phyloP scores from a whole-genome alignment of 1,140 invertebrate species.

The Diachasmimorpha longicaudata region DNA sequence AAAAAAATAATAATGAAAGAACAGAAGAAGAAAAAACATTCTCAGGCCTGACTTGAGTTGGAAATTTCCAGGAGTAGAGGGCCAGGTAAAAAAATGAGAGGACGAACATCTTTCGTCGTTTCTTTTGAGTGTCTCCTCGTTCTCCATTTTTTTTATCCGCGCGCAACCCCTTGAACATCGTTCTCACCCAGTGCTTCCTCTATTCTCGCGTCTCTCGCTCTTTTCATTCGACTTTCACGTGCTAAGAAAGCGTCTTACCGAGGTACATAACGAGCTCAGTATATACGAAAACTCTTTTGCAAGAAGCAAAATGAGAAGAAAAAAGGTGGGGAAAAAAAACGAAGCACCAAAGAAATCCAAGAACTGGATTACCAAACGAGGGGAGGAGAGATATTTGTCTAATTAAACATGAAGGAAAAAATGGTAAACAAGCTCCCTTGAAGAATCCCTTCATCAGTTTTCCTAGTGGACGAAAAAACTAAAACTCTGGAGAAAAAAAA shows the following conservation, averaged over 20 bases:
- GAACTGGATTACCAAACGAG: not conserved
- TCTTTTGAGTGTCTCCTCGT: conserved; percentile 1
- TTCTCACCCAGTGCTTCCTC: conserved; percentile 8
- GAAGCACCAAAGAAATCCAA: not conserved
- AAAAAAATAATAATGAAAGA: not conserved
- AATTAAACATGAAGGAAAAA: not conserved
- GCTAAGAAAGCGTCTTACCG: not conserved
- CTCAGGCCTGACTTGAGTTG: not conserved
- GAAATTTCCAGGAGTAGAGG: not conserved
- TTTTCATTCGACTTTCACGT: conserved; percentile 7
- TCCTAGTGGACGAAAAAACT: not conserved
- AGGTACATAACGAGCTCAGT: not conserved
- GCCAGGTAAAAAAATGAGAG: not conserved
- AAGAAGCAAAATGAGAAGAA: not conserved
- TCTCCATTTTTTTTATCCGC: not conserved
- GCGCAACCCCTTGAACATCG: not conserved
- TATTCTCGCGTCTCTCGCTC: not conserved
- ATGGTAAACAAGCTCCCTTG: not conserved
- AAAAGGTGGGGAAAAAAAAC: not conserved
- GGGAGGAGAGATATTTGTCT: not conserved
- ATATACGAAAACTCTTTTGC: not conserved
- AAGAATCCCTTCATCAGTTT: not conserved
- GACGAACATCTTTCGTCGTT: not conserved
- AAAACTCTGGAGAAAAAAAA: not conserved
- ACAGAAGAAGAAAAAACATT: not conserved